Conservation (phyloP, 2,888 invertebrate genomes). For the Hydriomena furcata region DNA sequence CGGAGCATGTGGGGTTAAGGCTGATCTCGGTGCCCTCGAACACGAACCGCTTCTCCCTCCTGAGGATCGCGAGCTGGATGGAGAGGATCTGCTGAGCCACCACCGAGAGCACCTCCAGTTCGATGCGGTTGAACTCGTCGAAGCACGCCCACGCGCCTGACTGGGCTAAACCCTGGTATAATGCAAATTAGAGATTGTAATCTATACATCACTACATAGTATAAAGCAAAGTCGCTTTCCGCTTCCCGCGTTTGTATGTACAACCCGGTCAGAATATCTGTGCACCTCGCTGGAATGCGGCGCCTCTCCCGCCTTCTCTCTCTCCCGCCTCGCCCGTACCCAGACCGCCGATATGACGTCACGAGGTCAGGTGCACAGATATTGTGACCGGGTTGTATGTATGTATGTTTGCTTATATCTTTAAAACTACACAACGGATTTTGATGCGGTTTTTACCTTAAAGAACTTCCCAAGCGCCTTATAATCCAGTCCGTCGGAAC, state of each 20-base stretch:
- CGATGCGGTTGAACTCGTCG: slow-evolving; percentile 97
- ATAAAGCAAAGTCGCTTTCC: no score
- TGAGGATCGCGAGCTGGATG: slow-evolving; percentile 93
- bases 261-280: no score
- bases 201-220: no score
- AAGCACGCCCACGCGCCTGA: slow-evolving; percentile 98
- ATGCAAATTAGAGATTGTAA: neutral
- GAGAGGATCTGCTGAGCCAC: slow-evolving; percentile 97
- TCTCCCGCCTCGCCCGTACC: no score
- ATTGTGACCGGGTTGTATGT: no score
- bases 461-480: slow-evolving; percentile 98
- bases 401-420: no score
- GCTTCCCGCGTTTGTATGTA: no score
- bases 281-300: no score
- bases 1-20: slow-evolving; percentile 93
- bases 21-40: slow-evolving; percentile 96
- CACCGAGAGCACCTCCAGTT: slow-evolving; percentile 95
- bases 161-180: slow-evolving; percentile 90
- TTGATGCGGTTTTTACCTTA: slow-evolving; percentile 85
- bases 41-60: slow-evolving; percentile 90
- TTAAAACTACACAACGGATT: no score
- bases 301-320: no score
- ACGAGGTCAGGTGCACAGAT: no score
- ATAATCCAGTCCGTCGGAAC: slow-evolving; percentile 96
- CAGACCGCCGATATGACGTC: no score